phyloP scores from a whole-genome alignment of 2,113 vertebrate genomes.

The Anthoscopus minutus region DNA sequence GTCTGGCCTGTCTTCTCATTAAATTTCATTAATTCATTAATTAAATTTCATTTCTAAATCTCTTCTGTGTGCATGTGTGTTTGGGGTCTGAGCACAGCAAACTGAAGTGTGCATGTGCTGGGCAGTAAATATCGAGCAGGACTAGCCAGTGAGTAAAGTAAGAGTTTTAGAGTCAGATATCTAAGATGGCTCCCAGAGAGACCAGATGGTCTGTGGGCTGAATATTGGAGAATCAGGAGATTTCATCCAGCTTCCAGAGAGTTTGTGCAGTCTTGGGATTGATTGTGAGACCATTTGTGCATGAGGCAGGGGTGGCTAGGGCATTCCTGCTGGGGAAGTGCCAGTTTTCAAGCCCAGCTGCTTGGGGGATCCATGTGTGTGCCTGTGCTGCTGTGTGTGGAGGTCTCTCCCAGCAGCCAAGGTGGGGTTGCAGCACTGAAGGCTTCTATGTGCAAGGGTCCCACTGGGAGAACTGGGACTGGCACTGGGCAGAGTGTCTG shows the following conservation, averaged over 20 bases:
- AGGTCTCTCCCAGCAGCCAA: neutral
- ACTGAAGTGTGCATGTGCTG: neutral
- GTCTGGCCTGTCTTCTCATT: neutral
- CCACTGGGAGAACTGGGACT: neutral
- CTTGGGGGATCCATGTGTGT: rapidly evolving
- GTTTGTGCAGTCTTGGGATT: neutral
- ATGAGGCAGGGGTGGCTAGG: neutral
- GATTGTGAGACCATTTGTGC: neutral
- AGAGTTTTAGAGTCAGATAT: neutral
- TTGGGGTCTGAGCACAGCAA: neutral
- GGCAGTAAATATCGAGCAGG: neutral
- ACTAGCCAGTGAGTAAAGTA: neutral
- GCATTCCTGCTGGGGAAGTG: neutral
- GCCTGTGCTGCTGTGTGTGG: neutral
- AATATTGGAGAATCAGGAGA: neutral
- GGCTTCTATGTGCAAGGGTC: neutral
- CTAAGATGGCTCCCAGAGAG: neutral
- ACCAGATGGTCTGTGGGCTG: neutral
- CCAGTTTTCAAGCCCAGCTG: neutral
- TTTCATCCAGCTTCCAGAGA: neutral
- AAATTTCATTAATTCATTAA: neutral
- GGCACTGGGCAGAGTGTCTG: neutral
- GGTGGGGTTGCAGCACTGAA: neutral
- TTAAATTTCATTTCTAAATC: neutral
- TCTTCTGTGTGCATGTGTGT: neutral